Base-by-base conservation (phyloP, 1,140 invertebrate genomes). In the Drosophila kurseongensis region DNA sequence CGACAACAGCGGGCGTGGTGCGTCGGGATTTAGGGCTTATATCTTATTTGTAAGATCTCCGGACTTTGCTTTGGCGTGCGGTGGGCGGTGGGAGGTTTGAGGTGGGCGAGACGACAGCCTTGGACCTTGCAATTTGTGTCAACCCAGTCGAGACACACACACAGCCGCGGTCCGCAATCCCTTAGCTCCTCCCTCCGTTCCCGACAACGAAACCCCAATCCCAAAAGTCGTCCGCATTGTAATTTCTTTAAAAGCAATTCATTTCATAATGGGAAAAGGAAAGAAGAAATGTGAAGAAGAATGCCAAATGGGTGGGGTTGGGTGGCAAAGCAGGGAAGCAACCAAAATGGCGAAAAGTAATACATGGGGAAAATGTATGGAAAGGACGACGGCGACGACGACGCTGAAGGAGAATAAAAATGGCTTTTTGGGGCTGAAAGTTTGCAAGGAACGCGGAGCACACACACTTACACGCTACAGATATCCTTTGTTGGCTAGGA, bases 201-300 rank as follows among this genome's bases (percentile, higher is more conserved):
- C 60, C 14, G 60, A 18, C 4, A 48, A 51, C 59, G 60, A 29
- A 63, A 41, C 73, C 73, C 54, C 61, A 71, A 71, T 71, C 67
- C 67, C 65, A 71, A 71, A 75, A 63, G 61, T 50, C 66, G 74
- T 71, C 79, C 76, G 69, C 72, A 79, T 83, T 83, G 88, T 90
- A 90, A 90, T 90, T 90, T 90, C 88, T 90, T 83, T 90, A 90
- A 90, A 90, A 90, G 86, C 88, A 88, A 90, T 90, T 90, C 86
- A 90, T 90, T 90, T 90, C 81, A 90, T 91, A 88, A 90, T 90
- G 75, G 84, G 75, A 73, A 67, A 78, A 82, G 56, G 60, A 57
- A 75, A 80, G 56, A 72, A 80, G 36, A 66, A 80, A 71, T 47
- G 55, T 62, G 47, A 78, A 77, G 67, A 63, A 73, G 59, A 81